Evolutionary conservation across 2,797 vertebrate genomes (phyloP).

Genomic region (Antrozous pallidus): DNA sequence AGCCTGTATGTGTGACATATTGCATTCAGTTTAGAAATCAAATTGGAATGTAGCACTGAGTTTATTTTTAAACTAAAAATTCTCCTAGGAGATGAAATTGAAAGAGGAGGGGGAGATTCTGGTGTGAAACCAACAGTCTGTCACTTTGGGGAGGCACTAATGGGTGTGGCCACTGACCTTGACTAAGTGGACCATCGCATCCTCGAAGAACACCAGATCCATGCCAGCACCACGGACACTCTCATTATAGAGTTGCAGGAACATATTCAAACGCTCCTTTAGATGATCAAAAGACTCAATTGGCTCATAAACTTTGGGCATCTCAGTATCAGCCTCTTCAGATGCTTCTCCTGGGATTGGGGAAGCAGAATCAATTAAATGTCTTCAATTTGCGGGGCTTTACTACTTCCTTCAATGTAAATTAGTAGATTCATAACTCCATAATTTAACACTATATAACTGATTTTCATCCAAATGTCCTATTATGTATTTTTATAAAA

Average conservation of each 20-base stretch:
- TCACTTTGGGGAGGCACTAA: not conserved
- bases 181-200: conserved; percentile 94
- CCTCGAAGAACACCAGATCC: conserved; percentile 96
- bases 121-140: not conserved
- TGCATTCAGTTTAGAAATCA: conserved; percentile 35
- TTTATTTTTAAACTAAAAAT: conserved; percentile 34
- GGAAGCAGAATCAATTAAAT: conserved; percentile 19
- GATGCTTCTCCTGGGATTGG: conserved; percentile 90
- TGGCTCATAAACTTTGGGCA: conserved; percentile 94
- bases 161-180: conserved; percentile 84
- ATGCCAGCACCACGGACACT: conserved; percentile 90
- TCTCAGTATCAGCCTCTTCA: conserved; percentile 86
- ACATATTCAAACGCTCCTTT: conserved; percentile 88
- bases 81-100: conserved; percentile 30
- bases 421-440: not conserved
- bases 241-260: conserved; percentile 91
- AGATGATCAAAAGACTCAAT: conserved; percentile 88
- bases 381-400: conserved; percentile 15
- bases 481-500: not conserved
- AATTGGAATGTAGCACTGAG: not conserved
- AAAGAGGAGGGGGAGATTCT: not conserved
- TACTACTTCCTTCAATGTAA: not conserved
- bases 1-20: conserved; percentile 8
- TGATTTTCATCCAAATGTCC: not conserved
- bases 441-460: not conserved